These are phyloP conservation scores for Silurus meridionalis DNA, from an alignment of 2,113 vertebrate genomes.

Conservation along the genomic window DNA sequence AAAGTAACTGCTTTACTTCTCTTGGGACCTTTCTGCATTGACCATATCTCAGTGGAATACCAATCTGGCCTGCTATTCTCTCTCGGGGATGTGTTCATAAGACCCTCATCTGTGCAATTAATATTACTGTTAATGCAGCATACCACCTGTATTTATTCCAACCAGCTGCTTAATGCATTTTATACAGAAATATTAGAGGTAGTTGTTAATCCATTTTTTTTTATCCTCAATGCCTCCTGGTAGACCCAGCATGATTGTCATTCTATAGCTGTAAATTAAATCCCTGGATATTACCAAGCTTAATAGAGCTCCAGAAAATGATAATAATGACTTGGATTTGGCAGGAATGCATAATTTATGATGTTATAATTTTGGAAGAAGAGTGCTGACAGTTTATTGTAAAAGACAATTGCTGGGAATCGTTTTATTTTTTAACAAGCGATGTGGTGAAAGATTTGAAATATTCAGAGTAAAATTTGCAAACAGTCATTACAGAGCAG, in stretches of 20 bases:
- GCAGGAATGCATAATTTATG: constrained; percentile 25
- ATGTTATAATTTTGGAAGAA: constrained; percentile 47
- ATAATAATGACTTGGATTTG: constrained; percentile 37
- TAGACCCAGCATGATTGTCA: constrained; percentile 14
- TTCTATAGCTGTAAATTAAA: neutral
- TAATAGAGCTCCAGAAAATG: neutral
- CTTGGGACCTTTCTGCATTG: constrained; percentile 21
- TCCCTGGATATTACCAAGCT: neutral
- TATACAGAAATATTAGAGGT: neutral
- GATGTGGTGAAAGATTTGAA: constrained; percentile 66
- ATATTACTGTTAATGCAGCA: constrained; percentile 9
- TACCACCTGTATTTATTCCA: constrained; percentile 15
- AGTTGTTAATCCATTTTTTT: neutral
- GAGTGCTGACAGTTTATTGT: constrained; percentile 56
- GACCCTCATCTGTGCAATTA: neutral
- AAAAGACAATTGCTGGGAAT: constrained; percentile 63
- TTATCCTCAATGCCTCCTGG: neutral
- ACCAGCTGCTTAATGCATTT: neutral
- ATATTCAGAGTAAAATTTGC: constrained; percentile 64
- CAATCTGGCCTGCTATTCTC: constrained; percentile 11
- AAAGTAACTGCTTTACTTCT: constrained; percentile 18
- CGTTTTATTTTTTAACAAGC: constrained; percentile 64
- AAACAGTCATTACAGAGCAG: constrained; percentile 62
- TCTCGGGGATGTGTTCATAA: constrained; percentile 13
- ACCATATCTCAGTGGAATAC: neutral